phyloP scores from a whole-genome alignment of 2,888 invertebrate genomes.

The Drosophila pseudotalamancana region DNA sequence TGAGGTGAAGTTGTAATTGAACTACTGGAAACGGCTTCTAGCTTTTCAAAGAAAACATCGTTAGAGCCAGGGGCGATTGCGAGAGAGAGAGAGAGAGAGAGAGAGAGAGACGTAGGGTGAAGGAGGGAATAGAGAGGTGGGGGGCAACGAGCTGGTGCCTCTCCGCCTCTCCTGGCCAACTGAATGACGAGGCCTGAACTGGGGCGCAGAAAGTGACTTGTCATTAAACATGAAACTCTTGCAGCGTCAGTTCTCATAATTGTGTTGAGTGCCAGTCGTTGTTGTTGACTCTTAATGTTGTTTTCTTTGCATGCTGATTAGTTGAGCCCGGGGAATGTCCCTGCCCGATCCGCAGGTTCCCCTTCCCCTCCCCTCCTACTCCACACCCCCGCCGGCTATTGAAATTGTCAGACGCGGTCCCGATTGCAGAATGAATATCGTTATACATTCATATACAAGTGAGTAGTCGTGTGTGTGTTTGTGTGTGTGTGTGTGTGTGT shows the following conservation, averaged over 20 bases:
- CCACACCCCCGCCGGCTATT: constrained; percentile 20
- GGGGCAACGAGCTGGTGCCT: neutral
- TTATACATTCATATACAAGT: constrained; percentile 53
- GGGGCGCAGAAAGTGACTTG: constrained; percentile 80
- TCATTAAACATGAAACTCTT: constrained; percentile 77
- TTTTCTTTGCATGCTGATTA: constrained; percentile 81
- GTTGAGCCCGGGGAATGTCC: constrained; percentile 73
- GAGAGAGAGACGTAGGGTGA: too few species aligned
- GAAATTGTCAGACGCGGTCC: constrained; percentile 42
- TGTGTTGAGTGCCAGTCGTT: constrained; percentile 77
- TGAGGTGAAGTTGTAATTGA: constrained; percentile 75
- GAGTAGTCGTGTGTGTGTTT: constrained; percentile 11
- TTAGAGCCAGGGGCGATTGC: constrained; percentile 55
- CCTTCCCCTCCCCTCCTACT: too few species aligned
- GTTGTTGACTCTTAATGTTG: constrained; percentile 78
- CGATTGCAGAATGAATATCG: constrained; percentile 76
- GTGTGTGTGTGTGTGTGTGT: constrained; percentile 12
- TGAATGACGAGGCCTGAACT: constrained; percentile 71
- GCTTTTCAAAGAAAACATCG: constrained; percentile 77
- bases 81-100: too few species aligned
- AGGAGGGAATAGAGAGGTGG: too few species aligned
- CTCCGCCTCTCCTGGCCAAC: constrained; percentile 1
- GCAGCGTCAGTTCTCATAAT: constrained; percentile 80
- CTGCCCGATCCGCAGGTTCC: constrained; percentile 2
- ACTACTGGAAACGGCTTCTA: constrained; percentile 78